Percentiles rank a stretch among this genome's conserved stretches.
Evolutionary conservation across 2,113 vertebrate species (phyloP).

Genomic region (Chlorodrepanis virens): DNA sequence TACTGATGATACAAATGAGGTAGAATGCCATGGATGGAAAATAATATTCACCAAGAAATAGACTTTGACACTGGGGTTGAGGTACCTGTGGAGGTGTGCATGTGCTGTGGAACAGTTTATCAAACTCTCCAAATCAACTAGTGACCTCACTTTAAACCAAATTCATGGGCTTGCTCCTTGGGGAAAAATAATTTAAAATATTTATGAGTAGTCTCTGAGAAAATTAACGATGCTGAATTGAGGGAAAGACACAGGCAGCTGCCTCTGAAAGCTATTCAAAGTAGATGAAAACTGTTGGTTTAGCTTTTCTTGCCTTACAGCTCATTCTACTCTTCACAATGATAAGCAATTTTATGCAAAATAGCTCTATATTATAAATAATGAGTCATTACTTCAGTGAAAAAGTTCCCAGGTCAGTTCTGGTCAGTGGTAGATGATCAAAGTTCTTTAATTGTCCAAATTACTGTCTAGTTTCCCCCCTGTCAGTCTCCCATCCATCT

Average conservation of each 20-base stretch:
- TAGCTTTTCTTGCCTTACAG: not conserved
- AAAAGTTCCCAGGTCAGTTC: not conserved
- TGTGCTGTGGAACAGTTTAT: not conserved
- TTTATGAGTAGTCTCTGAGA: not conserved
- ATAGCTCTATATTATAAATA: constrained; percentile 14
- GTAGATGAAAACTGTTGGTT: not conserved
- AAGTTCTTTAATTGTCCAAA: not conserved
- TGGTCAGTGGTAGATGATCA: not conserved
- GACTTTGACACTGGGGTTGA: not conserved
- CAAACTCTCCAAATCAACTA: not conserved
- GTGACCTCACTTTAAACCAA: not conserved
- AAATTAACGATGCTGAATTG: not conserved
- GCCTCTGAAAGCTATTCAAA: not conserved
- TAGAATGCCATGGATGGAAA: not conserved
- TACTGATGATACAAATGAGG: not conserved
- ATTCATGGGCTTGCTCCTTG: not conserved
- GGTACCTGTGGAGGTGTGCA: not conserved
- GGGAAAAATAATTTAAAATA: not conserved
- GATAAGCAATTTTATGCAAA: constrained; percentile 29
- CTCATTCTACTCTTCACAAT: not conserved
- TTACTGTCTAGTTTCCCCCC: not conserved
- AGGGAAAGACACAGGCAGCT: not conserved
- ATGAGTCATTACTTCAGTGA: not conserved
- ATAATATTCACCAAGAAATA: not conserved
- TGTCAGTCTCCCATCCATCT: constrained; percentile 4